Conservation (phyloP, 2,113 vertebrate genomes). For the Solea solea region DNA sequence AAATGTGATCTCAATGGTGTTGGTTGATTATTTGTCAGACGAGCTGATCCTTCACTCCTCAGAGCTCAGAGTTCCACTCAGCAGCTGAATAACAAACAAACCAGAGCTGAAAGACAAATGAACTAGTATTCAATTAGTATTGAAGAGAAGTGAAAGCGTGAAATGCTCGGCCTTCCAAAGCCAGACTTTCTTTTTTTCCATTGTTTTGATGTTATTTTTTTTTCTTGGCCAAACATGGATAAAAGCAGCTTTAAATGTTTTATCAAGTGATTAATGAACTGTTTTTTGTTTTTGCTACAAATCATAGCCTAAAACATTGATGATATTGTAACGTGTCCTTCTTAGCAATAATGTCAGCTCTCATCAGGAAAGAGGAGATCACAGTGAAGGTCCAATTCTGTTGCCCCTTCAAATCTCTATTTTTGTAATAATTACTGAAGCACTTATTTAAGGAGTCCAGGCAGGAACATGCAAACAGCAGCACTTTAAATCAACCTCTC, state of each 20-base stretch:
- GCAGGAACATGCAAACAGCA: constrained; percentile 31
- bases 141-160: too few species aligned
- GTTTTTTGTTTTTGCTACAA: not conserved
- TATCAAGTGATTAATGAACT: not conserved
- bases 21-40: too few species aligned
- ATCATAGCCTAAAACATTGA: too few species aligned
- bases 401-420: constrained; percentile 67
- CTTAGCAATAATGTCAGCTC: constrained; percentile 70
- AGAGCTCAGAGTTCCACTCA: too few species aligned
- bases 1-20: too few species aligned
- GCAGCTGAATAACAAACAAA: not conserved
- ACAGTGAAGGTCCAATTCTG: constrained; percentile 14
- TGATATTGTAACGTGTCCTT: constrained; percentile 21
- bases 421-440: constrained; percentile 69
- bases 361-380: constrained; percentile 4
- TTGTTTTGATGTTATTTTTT: not conserved
- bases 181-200: too few species aligned
- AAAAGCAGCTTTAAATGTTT: constrained; percentile 7
- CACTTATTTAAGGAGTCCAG: constrained; percentile 44
- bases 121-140: too few species aligned
- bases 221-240: not conserved
- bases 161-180: not conserved
- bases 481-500: constrained; percentile 60
- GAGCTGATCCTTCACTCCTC: too few species aligned
- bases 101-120: not conserved